Evolutionary conservation across 2,797 vertebrate genomes (phyloP).

Genomic region (Muscicapa striata): DNA sequence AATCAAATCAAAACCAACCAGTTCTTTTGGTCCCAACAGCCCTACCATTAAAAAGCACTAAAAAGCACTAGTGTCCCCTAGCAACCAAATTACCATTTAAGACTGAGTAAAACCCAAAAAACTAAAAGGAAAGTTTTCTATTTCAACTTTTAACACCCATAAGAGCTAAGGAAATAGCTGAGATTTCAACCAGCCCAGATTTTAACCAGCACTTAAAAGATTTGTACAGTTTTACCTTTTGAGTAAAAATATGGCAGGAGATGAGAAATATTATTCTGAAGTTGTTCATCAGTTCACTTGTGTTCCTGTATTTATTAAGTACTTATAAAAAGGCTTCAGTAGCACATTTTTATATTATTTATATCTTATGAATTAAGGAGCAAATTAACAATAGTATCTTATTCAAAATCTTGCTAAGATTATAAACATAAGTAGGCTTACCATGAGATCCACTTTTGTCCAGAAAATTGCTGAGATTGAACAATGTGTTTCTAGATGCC

Average conservation of each 20-base stretch:
- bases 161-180: background rate
- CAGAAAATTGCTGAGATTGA: constrained; percentile 99
- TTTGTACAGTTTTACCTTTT: background rate
- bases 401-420: background rate
- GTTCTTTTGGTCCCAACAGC: background rate
- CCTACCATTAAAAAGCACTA: background rate
- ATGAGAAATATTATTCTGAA: background rate
- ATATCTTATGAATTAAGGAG: background rate
- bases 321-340: background rate
- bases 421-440: constrained; percentile 71
- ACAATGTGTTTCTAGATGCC: constrained; percentile 97
- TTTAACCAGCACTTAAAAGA: background rate
- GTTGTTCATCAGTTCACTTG: background rate
- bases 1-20: background rate
- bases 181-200: background rate
- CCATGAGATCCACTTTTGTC: constrained; percentile 99
- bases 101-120: background rate
- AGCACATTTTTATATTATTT: background rate
- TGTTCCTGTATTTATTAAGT: background rate
- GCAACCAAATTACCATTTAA: background rate
- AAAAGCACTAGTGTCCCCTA: background rate
- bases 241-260: background rate
- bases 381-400: background rate
- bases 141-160: background rate
- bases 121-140: background rate